Conservation (phyloP, 37 sponge, comb jelly and placozoan genomes). For the Diacarnus erythraeanus region DNA sequence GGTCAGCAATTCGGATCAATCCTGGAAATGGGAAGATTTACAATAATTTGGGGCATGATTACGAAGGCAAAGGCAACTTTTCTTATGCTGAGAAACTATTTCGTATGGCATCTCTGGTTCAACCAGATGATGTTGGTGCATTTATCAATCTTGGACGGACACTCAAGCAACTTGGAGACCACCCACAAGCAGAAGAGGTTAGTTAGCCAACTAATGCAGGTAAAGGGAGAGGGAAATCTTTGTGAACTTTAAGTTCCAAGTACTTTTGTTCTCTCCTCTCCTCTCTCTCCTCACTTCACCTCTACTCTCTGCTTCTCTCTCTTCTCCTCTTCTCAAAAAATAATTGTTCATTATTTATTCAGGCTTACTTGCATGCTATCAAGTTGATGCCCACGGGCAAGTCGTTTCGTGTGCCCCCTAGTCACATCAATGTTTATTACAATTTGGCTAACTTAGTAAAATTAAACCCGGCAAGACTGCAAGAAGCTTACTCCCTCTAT, state of each 20-base stretch:
- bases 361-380: constrained; percentile 73
- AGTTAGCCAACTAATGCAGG: not conserved
- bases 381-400: constrained; percentile 76
- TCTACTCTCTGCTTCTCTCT: not conserved
- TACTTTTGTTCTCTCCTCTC: not conserved
- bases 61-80: constrained; percentile 46
- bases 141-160: constrained; percentile 85
- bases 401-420: constrained; percentile 73
- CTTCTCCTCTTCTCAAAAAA: not conserved
- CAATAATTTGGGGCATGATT: constrained; percentile 88
- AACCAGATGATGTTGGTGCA: constrained; percentile 85
- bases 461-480: constrained; percentile 35
- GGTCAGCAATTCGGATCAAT: constrained; percentile 68
- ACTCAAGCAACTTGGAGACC: constrained; percentile 44
- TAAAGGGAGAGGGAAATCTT: not conserved
- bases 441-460: constrained; percentile 82
- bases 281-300: not conserved
- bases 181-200: constrained; percentile 68
- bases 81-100: constrained; percentile 73
- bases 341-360: not conserved
- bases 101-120: constrained; percentile 54
- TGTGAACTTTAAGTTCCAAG: not conserved
- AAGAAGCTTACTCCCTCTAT: constrained; percentile 76
- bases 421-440: constrained; percentile 84
- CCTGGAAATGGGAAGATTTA: constrained; percentile 83